Base-by-base conservation (phyloP, 2,888 invertebrate species). In the Gastracanthus pulcherrimus region DNA sequence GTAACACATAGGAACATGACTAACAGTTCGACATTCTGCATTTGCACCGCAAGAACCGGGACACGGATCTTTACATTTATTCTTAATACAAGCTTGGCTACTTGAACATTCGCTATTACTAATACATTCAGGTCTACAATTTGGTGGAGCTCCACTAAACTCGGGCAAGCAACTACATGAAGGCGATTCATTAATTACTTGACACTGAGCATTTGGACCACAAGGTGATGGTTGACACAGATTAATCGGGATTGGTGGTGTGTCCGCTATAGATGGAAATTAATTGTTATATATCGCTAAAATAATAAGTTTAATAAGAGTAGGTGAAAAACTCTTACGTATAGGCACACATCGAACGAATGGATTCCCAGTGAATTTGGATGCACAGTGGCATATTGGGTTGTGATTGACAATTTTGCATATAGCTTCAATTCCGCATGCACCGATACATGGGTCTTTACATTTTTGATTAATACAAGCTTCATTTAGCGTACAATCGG, bases 401-500 rank as follows among this genome's bases (percentile, higher is more conserved):
- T 95, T 93, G 86, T 94, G 97, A 88, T 96, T 96, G 72, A 95
- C 94, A 26, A 96, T 96, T 86, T 94, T 94, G 88, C 97, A 97
- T 81, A 95, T 93, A 3, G 97, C 95, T 89, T 95, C 95, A 71
- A 93, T 91, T 13, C 96, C 97, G 89, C 97, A 97, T 87, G 95
- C 95, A 84, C 95, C 95, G 19, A 94, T 93, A 86, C 97, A 97
- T 5, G 97, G 97, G 91, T 97, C 94, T 26, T 94, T 92, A 89
- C 98, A 98, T 92, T 97, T 97, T 83, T 95, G 95, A 85, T 95
- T 94, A 36, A 95, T 92, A 89, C 98, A 98, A 23, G 97, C 95
- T 88, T 94, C 94, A 88, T 96, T 94, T 76, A 93, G 91, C 0
- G 95, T 92, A 89, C 97, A 98, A 87, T 97, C 97, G 0, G 95